Conservation (phyloP, 2,888 invertebrate species). For the Lycophotia porphyrea region DNA sequence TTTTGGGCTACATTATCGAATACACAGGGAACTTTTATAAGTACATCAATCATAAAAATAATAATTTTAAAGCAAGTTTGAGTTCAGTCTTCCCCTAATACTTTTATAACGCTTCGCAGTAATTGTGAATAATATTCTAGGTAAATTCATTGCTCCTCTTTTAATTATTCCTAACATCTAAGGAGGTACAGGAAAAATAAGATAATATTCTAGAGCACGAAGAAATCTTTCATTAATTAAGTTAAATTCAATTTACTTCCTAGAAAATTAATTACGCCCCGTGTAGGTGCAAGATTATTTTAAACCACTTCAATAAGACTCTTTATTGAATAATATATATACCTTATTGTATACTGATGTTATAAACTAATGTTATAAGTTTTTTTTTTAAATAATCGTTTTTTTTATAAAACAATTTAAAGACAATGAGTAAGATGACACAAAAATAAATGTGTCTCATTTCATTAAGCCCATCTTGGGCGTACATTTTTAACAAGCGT, state of each 20-base stretch:
- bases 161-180: constrained; percentile 7
- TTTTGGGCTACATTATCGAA: background rate
- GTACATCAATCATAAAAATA: background rate
- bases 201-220: background rate
- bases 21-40: background rate
- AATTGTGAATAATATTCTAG: constrained; percentile 32
- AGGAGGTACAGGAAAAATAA: background rate
- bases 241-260: background rate
- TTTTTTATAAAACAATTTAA: background rate
- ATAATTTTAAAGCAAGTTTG: background rate
- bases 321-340: background rate
- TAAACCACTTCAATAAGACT: background rate
- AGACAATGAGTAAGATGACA: background rate
- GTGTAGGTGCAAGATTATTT: background rate
- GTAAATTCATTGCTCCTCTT: background rate
- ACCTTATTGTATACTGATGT: too few species aligned
- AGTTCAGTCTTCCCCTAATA: constrained; percentile 2
- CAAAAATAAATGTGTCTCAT: background rate
- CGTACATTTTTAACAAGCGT: constrained; percentile 21
- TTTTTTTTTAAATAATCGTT: background rate
- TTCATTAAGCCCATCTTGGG: constrained; percentile 10
- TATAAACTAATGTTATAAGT: background rate
- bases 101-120: constrained; percentile 1
- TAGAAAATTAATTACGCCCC: background rate
- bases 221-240: background rate